Conservation (phyloP, 2,113 vertebrate genomes). For the Toxotes chatareus region DNA sequence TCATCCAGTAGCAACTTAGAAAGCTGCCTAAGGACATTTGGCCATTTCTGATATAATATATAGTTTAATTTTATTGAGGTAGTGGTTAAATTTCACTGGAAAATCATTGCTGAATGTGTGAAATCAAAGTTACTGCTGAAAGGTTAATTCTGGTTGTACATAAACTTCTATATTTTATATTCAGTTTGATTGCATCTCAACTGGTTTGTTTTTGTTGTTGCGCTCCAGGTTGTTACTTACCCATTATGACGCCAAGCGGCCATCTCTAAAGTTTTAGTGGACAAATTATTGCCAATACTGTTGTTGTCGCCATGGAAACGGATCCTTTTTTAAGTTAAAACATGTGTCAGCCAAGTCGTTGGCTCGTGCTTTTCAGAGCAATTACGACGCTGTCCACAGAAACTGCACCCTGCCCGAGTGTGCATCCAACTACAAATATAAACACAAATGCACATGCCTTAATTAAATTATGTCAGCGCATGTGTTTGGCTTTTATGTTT, state of each 20-base stretch:
- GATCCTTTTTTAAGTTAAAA: slow-evolving; percentile 37
- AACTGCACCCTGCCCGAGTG: slow-evolving; percentile 35
- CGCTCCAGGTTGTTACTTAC: slow-evolving; percentile 37
- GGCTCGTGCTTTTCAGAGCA: slow-evolving; percentile 41
- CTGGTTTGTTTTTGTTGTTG: slow-evolving; percentile 63
- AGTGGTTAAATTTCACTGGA: not conserved
- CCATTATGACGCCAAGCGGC: slow-evolving; percentile 35
- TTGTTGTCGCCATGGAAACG: slow-evolving; percentile 63
- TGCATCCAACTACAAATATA: slow-evolving; percentile 57
- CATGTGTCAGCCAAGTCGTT: slow-evolving; percentile 47
- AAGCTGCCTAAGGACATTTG: not conserved
- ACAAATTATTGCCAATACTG: slow-evolving; percentile 48
- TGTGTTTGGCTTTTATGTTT: slow-evolving; percentile 52
- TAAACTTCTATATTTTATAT: not conserved
- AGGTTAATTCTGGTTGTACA: not conserved
- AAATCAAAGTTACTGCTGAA: not conserved
- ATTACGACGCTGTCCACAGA: slow-evolving; percentile 54
- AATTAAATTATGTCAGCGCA: slow-evolving; percentile 56
- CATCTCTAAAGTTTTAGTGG: slow-evolving; percentile 54
- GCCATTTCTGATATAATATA: not conserved
- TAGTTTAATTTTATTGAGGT: not conserved
- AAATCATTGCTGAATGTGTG: not conserved
- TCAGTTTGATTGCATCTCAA: slow-evolving; percentile 47
- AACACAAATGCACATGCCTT: slow-evolving; percentile 60
- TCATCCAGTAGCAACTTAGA: not conserved